Conservation (phyloP, 1,140 invertebrate genomes). For the Laupala kohalensis region DNA sequence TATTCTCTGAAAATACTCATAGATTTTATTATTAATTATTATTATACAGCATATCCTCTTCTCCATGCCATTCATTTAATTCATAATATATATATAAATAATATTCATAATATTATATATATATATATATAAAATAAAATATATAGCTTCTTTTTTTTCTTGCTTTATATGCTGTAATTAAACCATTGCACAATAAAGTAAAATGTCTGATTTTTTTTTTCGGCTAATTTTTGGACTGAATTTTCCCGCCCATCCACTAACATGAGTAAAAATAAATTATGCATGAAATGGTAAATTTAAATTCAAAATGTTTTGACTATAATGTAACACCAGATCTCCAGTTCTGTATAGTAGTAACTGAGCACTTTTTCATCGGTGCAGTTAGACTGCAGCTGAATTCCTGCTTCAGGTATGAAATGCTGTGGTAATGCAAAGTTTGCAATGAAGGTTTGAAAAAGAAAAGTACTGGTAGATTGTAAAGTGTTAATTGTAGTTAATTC, state of each 20-base stretch:
- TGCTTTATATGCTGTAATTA: slow-evolving; percentile 12
- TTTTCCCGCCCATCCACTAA: neutral
- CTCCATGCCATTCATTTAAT: neutral
- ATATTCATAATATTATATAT: neutral
- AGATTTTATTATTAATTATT: neutral
- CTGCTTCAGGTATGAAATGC: neutral
- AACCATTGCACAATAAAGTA: slow-evolving; percentile 7
- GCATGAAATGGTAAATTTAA: neutral
- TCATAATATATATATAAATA: slow-evolving; percentile 1
- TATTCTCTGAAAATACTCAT: neutral
- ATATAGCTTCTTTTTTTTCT: slow-evolving; percentile 10
- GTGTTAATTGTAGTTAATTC: too few relatives aligned
- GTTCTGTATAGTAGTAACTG: too few relatives aligned
- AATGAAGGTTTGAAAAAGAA: neutral
- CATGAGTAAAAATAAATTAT: neutral
- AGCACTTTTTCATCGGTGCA: too few relatives aligned
- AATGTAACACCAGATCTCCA: too few relatives aligned
- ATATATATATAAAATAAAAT: too few relatives aligned
- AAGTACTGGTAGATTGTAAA: too few relatives aligned
- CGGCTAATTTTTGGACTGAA: neutral
- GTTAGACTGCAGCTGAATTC: neutral
- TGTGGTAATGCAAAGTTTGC: neutral
- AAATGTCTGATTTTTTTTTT: slow-evolving; percentile 3
- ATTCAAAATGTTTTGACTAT: neutral
- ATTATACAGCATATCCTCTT: slow-evolving; percentile 1